These are phyloP conservation scores for Drosophila atripex DNA, from an alignment of 2,888 invertebrate species.

Conservation along the genomic window DNA sequence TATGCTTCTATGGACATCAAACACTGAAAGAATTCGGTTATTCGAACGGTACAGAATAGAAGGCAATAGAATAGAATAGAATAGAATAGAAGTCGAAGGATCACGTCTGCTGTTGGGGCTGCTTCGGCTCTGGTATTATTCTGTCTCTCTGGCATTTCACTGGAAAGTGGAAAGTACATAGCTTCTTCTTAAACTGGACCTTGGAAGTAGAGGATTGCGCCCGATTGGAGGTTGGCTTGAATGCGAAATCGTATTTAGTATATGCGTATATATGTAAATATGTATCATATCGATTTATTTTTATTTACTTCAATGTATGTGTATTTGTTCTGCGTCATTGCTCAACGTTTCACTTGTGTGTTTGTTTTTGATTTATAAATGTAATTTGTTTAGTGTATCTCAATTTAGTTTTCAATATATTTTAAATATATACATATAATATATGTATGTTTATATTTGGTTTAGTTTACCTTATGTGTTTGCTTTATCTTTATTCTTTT, in stretches of 20 bases:
- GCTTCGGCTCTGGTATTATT: constrained; percentile 6
- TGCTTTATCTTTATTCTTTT: constrained; percentile 42
- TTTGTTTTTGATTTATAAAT: constrained; percentile 60
- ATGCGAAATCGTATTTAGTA: constrained; percentile 46
- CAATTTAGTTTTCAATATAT: constrained; percentile 72
- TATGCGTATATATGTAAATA: constrained; percentile 55
- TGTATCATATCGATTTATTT: constrained; percentile 53
- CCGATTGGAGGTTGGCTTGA: constrained; percentile 41
- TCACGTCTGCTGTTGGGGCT: constrained; percentile 6
- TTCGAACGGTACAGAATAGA: constrained; percentile 12
- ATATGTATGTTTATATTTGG: constrained; percentile 70
- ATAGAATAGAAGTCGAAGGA: constrained; percentile 11
- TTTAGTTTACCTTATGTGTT: constrained; percentile 71
- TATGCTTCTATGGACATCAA: constrained; percentile 44
- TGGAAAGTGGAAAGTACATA: background rate
- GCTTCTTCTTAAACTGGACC: constrained; percentile 24
- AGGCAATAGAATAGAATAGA: constrained; percentile 3
- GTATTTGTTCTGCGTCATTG: constrained; percentile 31
- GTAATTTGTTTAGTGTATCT: constrained; percentile 61
- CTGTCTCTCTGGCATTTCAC: constrained; percentile 14
- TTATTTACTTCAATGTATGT: constrained; percentile 39
- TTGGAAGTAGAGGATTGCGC: constrained; percentile 42
- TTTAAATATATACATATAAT: constrained; percentile 76
- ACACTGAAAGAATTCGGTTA: constrained; percentile 34
- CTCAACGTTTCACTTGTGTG: constrained; percentile 33